A percentile compares a stretch with the other conserved stretches of the same genome.
Evolutionary conservation across 2,797 vertebrate species (phyloP).

Genomic region (Siniperca undulata): DNA sequence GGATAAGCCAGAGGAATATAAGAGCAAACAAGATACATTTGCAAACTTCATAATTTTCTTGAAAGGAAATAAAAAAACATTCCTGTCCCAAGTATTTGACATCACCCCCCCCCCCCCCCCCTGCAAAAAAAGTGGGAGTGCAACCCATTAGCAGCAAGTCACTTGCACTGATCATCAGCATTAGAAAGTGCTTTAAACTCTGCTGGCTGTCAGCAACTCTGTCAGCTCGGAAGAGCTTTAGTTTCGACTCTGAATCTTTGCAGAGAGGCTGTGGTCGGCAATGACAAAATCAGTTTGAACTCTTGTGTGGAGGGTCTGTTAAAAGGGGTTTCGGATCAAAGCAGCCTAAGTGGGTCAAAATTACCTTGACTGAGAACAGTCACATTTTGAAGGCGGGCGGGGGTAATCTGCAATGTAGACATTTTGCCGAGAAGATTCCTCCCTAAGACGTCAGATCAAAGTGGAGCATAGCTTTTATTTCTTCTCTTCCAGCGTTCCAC

Average conservation of each 20-base stretch:
- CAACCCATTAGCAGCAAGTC: slow-evolving; percentile 82
- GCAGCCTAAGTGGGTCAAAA: slow-evolving; percentile 85
- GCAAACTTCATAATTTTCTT: slow-evolving; percentile 66
- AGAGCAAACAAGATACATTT: slow-evolving; percentile 71
- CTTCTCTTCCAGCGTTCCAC: slow-evolving; percentile 64
- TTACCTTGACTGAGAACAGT: slow-evolving; percentile 87
- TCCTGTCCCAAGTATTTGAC: slow-evolving; percentile 53
- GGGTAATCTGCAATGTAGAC: slow-evolving; percentile 82
- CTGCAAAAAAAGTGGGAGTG: slow-evolving; percentile 60
- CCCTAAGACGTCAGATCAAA: slow-evolving; percentile 85
- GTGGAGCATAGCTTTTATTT: slow-evolving; percentile 72
- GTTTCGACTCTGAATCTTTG: slow-evolving; percentile 74
- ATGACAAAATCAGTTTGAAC: slow-evolving; percentile 84
- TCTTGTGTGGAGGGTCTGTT: slow-evolving; percentile 77
- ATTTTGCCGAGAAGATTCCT: slow-evolving; percentile 80
- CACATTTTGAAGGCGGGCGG: slow-evolving; percentile 75
- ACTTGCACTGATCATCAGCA: slow-evolving; percentile 80
- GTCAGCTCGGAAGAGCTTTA: slow-evolving; percentile 80
- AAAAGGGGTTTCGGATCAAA: slow-evolving; percentile 85
- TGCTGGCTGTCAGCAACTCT: slow-evolving; percentile 82
- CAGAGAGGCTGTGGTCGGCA: slow-evolving; percentile 71
- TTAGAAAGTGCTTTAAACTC: slow-evolving; percentile 84
- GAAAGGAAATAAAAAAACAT: slow-evolving; percentile 61
- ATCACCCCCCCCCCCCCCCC: neutral
- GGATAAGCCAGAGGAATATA: slow-evolving; percentile 49